A percentile compares a stretch with the other conserved stretches of the same genome.
phyloP scores from a whole-genome alignment of 2,797 vertebrate species.

The Cyprinella venusta region DNA sequence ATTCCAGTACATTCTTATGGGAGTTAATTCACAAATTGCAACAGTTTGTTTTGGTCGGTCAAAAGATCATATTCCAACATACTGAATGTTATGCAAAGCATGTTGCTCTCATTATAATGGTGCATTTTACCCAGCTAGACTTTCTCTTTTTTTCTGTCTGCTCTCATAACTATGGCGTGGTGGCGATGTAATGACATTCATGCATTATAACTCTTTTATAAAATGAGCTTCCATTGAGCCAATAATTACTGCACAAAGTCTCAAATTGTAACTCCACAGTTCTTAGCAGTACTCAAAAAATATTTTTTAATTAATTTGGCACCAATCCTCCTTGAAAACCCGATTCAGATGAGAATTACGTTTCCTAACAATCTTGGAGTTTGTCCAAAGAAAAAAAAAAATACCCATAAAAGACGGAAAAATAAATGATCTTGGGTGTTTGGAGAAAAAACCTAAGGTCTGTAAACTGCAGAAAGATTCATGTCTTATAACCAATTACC shows the following conservation, averaged over 20 bases:
- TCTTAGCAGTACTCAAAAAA: not conserved
- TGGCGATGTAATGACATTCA: not conserved
- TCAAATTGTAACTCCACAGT: not conserved
- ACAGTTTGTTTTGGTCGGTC: not conserved
- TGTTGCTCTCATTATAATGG: conserved; percentile 1
- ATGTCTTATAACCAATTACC: conserved; percentile 11
- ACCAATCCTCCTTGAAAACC: not conserved
- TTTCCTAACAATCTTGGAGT: not conserved
- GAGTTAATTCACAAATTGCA: not conserved
- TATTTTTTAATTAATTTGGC: not conserved
- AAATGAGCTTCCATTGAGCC: not conserved
- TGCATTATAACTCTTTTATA: conserved; percentile 1
- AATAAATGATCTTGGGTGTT: not conserved
- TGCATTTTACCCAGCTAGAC: not conserved
- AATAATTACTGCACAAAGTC: not conserved
- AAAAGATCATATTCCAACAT: not conserved
- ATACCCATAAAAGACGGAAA: not conserved
- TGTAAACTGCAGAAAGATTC: conserved; percentile 15
- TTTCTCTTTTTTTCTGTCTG: not conserved
- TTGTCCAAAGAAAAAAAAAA: not conserved
- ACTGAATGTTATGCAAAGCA: not conserved
- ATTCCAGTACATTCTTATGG: not conserved
- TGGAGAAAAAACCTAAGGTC: conserved; percentile 8
- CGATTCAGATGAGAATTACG: not conserved
- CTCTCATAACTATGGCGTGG: not conserved